Conservation (phyloP, 2,888 invertebrate genomes). For the Serrognathus titanus region DNA sequence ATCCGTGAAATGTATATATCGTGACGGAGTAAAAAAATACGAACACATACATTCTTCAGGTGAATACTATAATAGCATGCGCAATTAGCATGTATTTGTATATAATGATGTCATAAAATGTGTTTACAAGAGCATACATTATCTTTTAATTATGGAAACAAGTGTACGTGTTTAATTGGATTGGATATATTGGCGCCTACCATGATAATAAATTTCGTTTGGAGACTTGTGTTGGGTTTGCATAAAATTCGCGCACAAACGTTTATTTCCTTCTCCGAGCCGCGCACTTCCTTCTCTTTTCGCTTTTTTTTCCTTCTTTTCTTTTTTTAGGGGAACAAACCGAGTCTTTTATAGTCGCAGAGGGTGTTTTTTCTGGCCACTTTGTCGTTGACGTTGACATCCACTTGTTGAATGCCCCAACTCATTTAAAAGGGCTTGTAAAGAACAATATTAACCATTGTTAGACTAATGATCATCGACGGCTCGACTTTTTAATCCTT, state of each 20-base stretch:
- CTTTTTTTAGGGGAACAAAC: constrained; percentile 13
- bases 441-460: constrained; percentile 32
- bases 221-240: no score
- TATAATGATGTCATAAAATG: constrained; percentile 1
- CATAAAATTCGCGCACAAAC: no score
- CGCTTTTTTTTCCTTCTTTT: neutral
- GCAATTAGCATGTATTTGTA: constrained; percentile 1
- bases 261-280: no score
- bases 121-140: constrained; percentile 1
- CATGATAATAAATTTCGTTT: no score
- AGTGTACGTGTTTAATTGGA: neutral
- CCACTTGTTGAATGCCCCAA: constrained; percentile 36
- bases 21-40: no score
- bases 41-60: neutral
- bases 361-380: constrained; percentile 50
- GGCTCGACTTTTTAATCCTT: no score
- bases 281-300: neutral
- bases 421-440: constrained; percentile 33
- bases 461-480: no score
- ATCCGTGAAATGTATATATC: no score
- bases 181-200: neutral
- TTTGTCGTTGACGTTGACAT: constrained; percentile 49
- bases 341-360: constrained; percentile 47
- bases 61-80: constrained; percentile 1
- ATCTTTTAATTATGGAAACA: constrained; percentile 1